Evolutionary conservation across 2,888 invertebrate species (phyloP), one percentile per base, ranked within the genome.

Genomic region (Slavum lentiscoides): DNA sequence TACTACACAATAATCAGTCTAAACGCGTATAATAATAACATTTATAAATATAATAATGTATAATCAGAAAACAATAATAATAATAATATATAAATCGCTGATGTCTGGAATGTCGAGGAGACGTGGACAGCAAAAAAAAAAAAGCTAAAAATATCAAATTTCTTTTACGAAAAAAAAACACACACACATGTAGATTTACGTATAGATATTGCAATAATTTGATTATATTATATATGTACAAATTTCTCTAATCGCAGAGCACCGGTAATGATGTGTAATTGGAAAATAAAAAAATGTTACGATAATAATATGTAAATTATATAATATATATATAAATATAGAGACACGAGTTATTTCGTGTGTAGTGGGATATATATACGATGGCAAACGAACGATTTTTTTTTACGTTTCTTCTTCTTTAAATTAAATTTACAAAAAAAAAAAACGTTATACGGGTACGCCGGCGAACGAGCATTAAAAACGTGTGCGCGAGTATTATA

Each of bases 1-100:
- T 72, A 80, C 77, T 80, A 80, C 61, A 66, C 64, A 66, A 80
- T 80, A 80, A 80, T 80, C 80, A 80, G 80, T 80, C 80, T 80
- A 80, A 58, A 80, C 30, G 9, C 30, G 9, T 23, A 61, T 39
- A 59, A 59, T 53, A 39, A 55, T 19, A 19, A 19, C 19, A 55
- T 30, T 30, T 30, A 55, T 39, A 39, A 69, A 8, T 37, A 69
- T 58, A 59, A 72, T 53, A 4, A 76, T 68, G 59, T 43, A 8
- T 59, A 59, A 43, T 43, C 43, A 9, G 9, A 66, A 66, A 19
- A 72, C 64, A 11, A 53, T 30, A 30, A 72, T 59, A 75, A 55
- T 11, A 37, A 75, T 67, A 23, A 55, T 39, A 74, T 21, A 76
- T 55, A 49, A 64, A 30, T 30, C 30, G 30, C 21, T 0, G 13